A percentile compares a stretch with the other conserved stretches of the same genome.
phyloP scores from a whole-genome alignment of 2,797 vertebrate species.

The Hemitrygon akajei region DNA sequence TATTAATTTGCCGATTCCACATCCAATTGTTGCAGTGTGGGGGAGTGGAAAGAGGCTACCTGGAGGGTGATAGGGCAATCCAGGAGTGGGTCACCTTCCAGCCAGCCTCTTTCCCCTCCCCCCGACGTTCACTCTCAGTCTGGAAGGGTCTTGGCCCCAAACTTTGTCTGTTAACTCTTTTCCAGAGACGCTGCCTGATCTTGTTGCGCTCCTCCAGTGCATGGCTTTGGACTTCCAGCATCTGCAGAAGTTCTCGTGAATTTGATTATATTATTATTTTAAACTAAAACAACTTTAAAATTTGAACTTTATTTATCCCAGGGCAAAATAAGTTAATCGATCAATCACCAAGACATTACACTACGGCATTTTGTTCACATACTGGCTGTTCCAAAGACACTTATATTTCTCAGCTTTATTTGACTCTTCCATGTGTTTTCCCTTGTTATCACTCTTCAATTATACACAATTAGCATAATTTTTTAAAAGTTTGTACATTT shows the following conservation, averaged over 20 bases:
- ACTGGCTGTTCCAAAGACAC: neutral
- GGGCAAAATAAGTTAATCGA: constrained; percentile 1
- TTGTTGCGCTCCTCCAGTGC: too few relatives aligned
- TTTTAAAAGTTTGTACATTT: neutral
- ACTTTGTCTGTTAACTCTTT: too few relatives aligned
- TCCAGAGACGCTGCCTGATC: too few relatives aligned
- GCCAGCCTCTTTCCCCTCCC: too few relatives aligned
- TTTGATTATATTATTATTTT: neutral
- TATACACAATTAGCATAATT: neutral
- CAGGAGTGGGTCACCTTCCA: too few relatives aligned
- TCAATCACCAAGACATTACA: neutral
- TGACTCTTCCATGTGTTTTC: neutral
- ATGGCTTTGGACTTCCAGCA: too few relatives aligned
- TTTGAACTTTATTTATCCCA: neutral
- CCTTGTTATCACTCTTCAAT: neutral
- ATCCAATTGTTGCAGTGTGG: neutral
- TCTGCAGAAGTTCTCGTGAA: too few relatives aligned
- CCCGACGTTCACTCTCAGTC: too few relatives aligned
- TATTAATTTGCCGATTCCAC: neutral
- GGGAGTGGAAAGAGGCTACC: too few relatives aligned
- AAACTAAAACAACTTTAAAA: neutral
- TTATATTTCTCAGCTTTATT: neutral
- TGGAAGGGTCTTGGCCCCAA: too few relatives aligned
- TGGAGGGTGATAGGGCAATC: too few relatives aligned
- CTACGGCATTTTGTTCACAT: neutral